These are phyloP conservation scores for Drosophila nigricruria DNA, from an alignment of 2,888 invertebrate genomes.

Conservation along the genomic window DNA sequence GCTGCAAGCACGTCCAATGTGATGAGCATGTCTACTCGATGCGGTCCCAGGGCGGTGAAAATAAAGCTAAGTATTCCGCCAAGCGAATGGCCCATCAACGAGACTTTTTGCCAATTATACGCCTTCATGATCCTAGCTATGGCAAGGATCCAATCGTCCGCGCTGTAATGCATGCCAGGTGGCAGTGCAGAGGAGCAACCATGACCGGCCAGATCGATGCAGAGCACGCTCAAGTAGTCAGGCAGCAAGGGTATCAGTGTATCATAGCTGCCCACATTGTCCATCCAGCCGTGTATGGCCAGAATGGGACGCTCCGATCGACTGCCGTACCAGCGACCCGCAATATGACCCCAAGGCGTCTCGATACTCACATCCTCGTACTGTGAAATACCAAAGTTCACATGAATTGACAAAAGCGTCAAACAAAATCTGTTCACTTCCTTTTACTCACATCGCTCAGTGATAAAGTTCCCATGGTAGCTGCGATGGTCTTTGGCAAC, in stretches of 20 bases:
- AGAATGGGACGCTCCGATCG: slow-evolving; percentile 88
- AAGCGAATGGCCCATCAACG: slow-evolving; percentile 89
- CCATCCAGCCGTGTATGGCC: slow-evolving; percentile 91
- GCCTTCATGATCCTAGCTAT: slow-evolving; percentile 87
- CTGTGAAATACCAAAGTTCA: slow-evolving; percentile 47
- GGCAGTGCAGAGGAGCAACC: slow-evolving; percentile 89
- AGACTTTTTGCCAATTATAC: slow-evolving; percentile 89
- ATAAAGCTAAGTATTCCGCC: slow-evolving; percentile 87
- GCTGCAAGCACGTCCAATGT: slow-evolving; percentile 63
- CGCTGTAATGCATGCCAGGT: slow-evolving; percentile 85
- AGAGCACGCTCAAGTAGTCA: slow-evolving; percentile 86
- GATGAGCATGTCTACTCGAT: slow-evolving; percentile 73
- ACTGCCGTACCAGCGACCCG: slow-evolving; percentile 90
- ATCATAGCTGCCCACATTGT: slow-evolving; percentile 91
- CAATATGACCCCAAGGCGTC: slow-evolving; percentile 89
- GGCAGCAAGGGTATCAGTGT: slow-evolving; percentile 88
- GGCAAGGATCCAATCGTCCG: slow-evolving; percentile 82
- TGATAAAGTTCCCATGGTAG: slow-evolving; percentile 31
- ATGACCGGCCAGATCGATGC: slow-evolving; percentile 89
- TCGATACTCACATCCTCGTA: slow-evolving; percentile 88
- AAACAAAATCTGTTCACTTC: not conserved
- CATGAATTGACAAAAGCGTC: not conserved
- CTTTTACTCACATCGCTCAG: slow-evolving; percentile 32
- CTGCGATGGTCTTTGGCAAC: not conserved
- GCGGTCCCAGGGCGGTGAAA: slow-evolving; percentile 87